Evolutionary conservation across 2,113 vertebrate genomes (phyloP), one percentile per base, ranked within the genome.

Genomic region (Brachyhypopomus gauderio): DNA sequence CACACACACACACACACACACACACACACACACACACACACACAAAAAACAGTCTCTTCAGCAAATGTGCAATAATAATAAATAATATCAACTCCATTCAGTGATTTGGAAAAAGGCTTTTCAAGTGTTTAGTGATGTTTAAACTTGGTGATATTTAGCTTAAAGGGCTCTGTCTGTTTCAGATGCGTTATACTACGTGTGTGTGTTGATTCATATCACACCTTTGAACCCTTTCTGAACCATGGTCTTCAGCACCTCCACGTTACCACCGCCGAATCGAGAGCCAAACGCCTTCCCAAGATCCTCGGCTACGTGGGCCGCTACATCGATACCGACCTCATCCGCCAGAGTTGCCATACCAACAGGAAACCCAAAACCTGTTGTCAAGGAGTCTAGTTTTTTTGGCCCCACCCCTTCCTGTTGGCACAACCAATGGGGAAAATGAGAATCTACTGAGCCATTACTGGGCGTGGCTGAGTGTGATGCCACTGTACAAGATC

Each of bases 321-420:
- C 97, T 2, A 99, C 97, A 0, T 99, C 98, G 30, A 99, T 93
- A 0, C 98, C 98, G 1, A 99, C 97, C 90, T 99, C 97, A 0
- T 99, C 98, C 0, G 95, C 90, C 84, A 99, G 89, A 0, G 97
- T 96, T 73, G 95, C 95, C 0, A 94, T 92, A 0, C 97, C 97
- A 59, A 99, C 96, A 0, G 98, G 98, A 71, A 99, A 99, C 63
- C 98, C 98, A 0, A 98, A 96, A 58, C 89, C 84, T 0, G 95
- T 97, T 52, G 96, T 97, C 83, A 99, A 89, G 20, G 88, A 55
- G 1, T 99, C 98, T 45, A 99, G 83, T 67, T 96, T 98, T 92
- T 97, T 96, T 0, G 97, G 95, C 76, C 92, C 93, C 8, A 89
- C 38, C 2, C 96, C 97, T 93, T 99, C 98, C 98, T 99, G 90